Conservation (phyloP, 2,113 vertebrate species). For the Albula glossodonta region DNA sequence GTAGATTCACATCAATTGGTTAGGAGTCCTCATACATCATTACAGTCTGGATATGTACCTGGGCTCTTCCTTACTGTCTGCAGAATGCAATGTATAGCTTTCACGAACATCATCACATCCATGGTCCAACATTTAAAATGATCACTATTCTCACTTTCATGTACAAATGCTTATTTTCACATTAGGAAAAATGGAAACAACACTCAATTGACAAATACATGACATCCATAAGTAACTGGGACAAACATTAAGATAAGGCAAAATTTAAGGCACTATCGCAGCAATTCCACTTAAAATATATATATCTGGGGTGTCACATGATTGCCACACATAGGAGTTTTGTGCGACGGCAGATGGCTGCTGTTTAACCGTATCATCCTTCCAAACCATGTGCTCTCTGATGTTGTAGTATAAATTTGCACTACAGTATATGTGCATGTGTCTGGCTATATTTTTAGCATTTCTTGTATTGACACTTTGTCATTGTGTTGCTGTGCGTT, state of each 20-base stretch:
- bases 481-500: no score
- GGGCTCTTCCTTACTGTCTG: slow-evolving; percentile 50
- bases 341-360: background rate
- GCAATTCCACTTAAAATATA: background rate
- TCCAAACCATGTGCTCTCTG: no score
- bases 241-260: background rate
- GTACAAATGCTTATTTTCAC: background rate
- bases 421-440: background rate
- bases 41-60: slow-evolving; percentile 46
- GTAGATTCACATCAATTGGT: slow-evolving; percentile 43
- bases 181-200: background rate
- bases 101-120: slow-evolving; percentile 34
- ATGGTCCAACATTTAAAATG: slow-evolving; percentile 45
- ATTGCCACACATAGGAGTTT: background rate
- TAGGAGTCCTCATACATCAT: slow-evolving; percentile 36
- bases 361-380: no score
- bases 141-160: background rate
- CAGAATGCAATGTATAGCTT: slow-evolving; percentile 27
- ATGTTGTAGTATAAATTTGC: background rate
- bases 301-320: background rate
- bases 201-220: no score
- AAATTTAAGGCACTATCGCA: background rate
- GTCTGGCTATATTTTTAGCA: no score
- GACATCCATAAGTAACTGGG: no score
- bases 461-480: no score